Base-by-base conservation (phyloP, 2,797 vertebrate genomes). In the Bovichtus variegatus region DNA sequence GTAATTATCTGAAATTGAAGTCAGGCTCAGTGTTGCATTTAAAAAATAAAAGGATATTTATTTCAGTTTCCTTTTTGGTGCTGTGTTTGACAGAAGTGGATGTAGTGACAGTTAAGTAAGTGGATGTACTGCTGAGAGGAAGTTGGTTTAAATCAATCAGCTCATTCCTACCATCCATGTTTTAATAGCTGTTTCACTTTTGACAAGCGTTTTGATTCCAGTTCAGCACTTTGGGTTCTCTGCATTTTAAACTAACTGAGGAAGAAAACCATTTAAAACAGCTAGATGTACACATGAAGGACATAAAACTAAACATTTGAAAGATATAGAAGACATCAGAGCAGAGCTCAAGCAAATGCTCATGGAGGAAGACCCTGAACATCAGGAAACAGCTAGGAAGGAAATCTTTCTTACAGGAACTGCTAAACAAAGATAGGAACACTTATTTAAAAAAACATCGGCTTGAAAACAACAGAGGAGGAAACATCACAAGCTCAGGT, bases 321-420 rank as follows among this genome's bases (percentile, higher is more conserved):
- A 49, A 54, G 34, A 11, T 38, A 11, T 34, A 40, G 31, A 54
- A 78, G 29, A 72, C 51, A 51, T 69, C 18, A 66, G 51, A 71
- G 4, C 21, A 51, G 13, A 62, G 40, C 43, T 34, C 29, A 55
- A 78, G 69, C n/a, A 15, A 74, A 29, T 3, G 2, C 23, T 58
- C 38, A 50, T 68, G 46, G 78, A 59, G 86, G 77, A 90, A 87
- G 78, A 88, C 61, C 46, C 61, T 69, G 68, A 87, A 79, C 73
- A 78, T 62, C 90, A 91, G 92, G 89, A 93, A 92, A 82, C 63
- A 27, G 66, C 69, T 2, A 87, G 86, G 89, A 93, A 92, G 92
- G 92, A 93, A 93, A 84, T 88, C 73, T 58, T 78, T 66, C 71
- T 79, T 65, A 89, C 86, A 92, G 92, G 92, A 94, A 89, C 72